Base-by-base conservation (phyloP, 2,113 vertebrate genomes). In the Saguinus midas region DNA sequence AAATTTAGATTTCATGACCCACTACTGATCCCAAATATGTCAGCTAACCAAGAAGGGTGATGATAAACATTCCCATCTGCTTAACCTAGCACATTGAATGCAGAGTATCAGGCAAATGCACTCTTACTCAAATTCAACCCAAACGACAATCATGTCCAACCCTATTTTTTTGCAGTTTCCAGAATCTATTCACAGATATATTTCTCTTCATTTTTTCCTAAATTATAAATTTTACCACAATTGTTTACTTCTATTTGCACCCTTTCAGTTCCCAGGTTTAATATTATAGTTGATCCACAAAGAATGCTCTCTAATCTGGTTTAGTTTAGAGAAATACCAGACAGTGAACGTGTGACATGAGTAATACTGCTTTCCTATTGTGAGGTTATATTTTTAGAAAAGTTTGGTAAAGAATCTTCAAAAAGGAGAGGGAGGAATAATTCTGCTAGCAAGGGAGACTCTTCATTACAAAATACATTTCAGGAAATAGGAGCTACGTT, bases 11-110 rank as follows among this genome's bases (percentile, higher is more conserved):
- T 82, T 81, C 21, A 37, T 83, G 21, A 25, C 20, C 27, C 11
- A 16, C 37, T 84, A 57, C 52, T 94, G 35, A 94, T 91, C 94
- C 66, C 23, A 88, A 97, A 90, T 93, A 23, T 93, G 61, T 91
- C 66, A 58, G 37, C 50, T 90, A 84, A 94, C 90, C 76, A 90
- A 81, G 43, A 95, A 90, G 17, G 75, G 45, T 82, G 87, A 87
- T 90, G 76, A 82, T 66, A 87, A 94, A 90, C 50, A 37, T 64
- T 90, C 35, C 84, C 85, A 37, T 87, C 87, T 91, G 94, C 76
- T 89, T 91, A 87, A 96, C 96, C 90, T 75, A 64, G n/a, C 48
- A 61, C 32, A 29, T 1, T 2, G 8, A 48, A 70, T 80, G 14
- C 40, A 91, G 50, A 90, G 12, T 57, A 76, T 82, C 27, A 78